Conservation (phyloP, 1,140 invertebrate genomes). For the Conopomorpha cramerella region DNA sequence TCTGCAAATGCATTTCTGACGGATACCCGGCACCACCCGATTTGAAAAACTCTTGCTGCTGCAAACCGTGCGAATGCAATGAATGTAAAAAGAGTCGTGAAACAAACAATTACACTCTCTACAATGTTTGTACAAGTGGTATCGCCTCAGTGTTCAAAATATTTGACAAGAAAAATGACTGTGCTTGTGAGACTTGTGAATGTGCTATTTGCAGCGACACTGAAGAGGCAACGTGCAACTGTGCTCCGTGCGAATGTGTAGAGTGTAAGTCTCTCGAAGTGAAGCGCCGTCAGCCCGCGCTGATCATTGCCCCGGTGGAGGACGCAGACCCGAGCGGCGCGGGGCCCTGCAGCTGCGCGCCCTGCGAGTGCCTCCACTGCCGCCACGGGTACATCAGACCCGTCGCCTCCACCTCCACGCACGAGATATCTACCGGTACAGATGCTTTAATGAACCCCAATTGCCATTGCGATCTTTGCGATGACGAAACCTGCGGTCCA, state of each 20-base stretch:
- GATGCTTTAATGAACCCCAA: conserved; percentile 8
- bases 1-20: conserved; percentile 35
- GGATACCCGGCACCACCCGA: conserved; percentile 6
- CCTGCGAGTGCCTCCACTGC: conserved; percentile 27
- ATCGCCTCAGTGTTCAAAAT: background rate
- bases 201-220: conserved; percentile 11
- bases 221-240: background rate
- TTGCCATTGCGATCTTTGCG: conserved; percentile 18
- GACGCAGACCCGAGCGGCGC: too few relatives aligned
- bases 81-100: conserved; percentile 14
- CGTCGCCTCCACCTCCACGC: conserved; percentile 10
- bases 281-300: background rate
- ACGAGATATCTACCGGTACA: conserved; percentile 15
- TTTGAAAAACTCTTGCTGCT: conserved; percentile 13
- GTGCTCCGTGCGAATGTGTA: conserved; percentile 9
- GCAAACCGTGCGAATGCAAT: conserved; percentile 23
- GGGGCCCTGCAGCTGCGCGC: conserved; percentile 18
- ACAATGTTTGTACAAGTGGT: background rate
- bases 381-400: conserved; percentile 9
- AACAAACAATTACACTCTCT: background rate
- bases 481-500: conserved; percentile 11
- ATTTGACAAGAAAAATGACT: conserved; percentile 1
- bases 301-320: background rate
- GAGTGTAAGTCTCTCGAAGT: conserved; percentile 10
- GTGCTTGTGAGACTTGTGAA: conserved; percentile 20